Conservation (phyloP, 2,888 invertebrate species). For the Spilarctia lutea region DNA sequence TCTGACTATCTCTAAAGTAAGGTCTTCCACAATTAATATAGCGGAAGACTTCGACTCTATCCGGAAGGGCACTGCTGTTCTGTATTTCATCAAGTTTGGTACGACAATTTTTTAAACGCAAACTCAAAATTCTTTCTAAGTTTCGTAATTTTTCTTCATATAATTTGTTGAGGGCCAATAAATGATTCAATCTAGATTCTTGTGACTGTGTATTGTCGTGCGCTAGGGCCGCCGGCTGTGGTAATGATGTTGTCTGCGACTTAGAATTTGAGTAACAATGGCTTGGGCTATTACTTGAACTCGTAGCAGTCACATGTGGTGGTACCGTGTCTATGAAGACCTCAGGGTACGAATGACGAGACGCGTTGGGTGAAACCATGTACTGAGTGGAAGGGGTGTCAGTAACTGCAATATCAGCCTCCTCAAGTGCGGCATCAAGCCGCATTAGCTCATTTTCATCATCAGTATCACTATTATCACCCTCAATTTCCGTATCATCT, state of each 20-base stretch:
- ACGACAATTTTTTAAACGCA: constrained; percentile 69
- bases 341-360: not conserved
- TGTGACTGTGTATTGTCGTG: not conserved
- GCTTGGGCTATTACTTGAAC: not conserved
- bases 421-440: constrained; percentile 18
- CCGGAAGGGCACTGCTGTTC: constrained; percentile 23
- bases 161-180: constrained; percentile 72
- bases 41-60: constrained; percentile 58
- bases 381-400: constrained; percentile 3
- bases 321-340: not conserved
- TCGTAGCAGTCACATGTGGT: not conserved
- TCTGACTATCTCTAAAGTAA: constrained; percentile 89
- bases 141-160: constrained; percentile 66
- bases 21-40: constrained; percentile 84
- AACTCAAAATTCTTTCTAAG: constrained; percentile 66
- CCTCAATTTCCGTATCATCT: not conserved
- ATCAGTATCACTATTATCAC: constrained; percentile 14
- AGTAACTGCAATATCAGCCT: constrained; percentile 20
- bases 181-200: constrained; percentile 57
- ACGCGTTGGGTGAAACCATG: not conserved
- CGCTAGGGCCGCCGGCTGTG: not conserved
- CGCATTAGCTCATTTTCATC: constrained; percentile 25
- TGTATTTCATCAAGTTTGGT: constrained; percentile 59
- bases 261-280: not conserved
- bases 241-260: not conserved